Conservation (phyloP, 2,888 invertebrate genomes). For the Lepidochitona cinerea region DNA sequence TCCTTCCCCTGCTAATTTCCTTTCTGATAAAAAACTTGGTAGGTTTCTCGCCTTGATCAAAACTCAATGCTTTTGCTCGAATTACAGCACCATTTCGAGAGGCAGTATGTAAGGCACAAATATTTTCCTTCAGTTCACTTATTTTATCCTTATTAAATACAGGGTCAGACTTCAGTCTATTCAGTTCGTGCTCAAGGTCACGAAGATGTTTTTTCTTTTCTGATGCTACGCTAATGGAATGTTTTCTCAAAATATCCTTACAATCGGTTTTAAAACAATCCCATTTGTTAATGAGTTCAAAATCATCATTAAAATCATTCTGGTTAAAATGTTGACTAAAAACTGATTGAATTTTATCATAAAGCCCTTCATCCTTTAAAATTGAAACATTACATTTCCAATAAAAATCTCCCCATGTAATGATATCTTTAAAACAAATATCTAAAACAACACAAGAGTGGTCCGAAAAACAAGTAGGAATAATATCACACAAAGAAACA, state of each 20-base stretch:
- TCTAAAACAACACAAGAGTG: background rate
- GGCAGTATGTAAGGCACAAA: background rate
- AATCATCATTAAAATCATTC: background rate
- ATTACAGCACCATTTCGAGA: background rate
- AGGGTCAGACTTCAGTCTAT: background rate
- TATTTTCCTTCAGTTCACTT: background rate
- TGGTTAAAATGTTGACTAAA: background rate
- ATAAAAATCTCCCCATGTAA: background rate
- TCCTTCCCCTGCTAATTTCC: background rate
- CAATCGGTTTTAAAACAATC: background rate
- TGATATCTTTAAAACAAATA: background rate
- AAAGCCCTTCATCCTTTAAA: background rate
- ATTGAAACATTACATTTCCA: background rate
- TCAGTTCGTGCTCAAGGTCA: background rate
- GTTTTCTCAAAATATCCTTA: background rate
- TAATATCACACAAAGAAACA: background rate
- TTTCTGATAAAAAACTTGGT: background rate
- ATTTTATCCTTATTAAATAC: background rate
- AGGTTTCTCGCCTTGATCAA: background rate
- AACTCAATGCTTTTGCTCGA: background rate
- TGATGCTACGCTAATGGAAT: background rate
- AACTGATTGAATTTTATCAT: background rate
- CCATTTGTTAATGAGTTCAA: background rate
- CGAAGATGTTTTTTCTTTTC: background rate
- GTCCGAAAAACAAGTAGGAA: background rate